phyloP scores from a whole-genome alignment of 2,797 vertebrate genomes.

The Champsocephalus gunnari region DNA sequence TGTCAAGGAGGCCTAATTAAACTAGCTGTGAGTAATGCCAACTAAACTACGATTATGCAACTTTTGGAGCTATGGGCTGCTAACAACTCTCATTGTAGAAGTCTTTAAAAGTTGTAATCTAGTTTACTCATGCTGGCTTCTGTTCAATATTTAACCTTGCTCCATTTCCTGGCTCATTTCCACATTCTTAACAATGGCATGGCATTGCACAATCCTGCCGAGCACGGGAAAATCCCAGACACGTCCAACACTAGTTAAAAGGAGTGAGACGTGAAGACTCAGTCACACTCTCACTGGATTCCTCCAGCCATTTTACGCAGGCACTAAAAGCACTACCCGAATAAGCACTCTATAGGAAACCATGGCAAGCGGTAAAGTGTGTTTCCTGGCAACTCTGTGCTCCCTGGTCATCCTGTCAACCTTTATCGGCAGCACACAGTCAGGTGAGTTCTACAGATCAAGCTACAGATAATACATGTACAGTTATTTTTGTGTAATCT shows the following conservation, averaged over 20 bases:
- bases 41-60: too few species aligned
- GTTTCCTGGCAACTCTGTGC: slow-evolving; percentile 44
- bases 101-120: too few species aligned
- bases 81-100: too few species aligned
- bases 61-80: too few species aligned
- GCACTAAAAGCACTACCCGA: background rate
- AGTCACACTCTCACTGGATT: background rate
- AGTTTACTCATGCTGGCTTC: too few species aligned
- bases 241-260: slow-evolving; percentile 21
- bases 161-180: background rate
- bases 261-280: accelerated
- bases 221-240: slow-evolving; percentile 33
- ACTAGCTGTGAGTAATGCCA: too few species aligned
- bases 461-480: too few species aligned
- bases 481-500: background rate
- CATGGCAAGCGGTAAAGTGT: slow-evolving; percentile 40
- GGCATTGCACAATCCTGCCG: background rate
- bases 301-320: slow-evolving; percentile 2
- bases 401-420: slow-evolving; percentile 53
- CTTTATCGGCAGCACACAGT: slow-evolving; percentile 52
- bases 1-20: too few species aligned
- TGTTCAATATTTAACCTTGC: too few species aligned
- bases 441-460: slow-evolving; percentile 64
- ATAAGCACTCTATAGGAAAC: background rate
- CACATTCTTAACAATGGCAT: background rate